A percentile compares a stretch with the other conserved stretches of the same genome.
Conservation (phyloP, 92 coral and sea anemone genomes). For the Bergia puertoricense region DNA sequence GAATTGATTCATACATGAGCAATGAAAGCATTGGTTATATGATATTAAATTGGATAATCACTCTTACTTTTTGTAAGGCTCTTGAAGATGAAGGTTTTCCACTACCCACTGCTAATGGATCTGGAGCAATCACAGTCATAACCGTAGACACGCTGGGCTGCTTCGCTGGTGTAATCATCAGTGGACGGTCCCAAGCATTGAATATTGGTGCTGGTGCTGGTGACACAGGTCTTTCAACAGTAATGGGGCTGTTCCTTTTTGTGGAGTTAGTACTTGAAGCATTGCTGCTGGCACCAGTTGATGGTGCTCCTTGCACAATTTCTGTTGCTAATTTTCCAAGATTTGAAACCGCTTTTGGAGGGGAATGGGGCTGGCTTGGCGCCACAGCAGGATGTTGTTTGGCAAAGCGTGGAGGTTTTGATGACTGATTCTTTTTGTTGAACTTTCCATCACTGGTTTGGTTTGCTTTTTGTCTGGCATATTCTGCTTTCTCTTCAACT, state of each 20-base stretch:
- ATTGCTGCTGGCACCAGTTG: conserved; percentile 66
- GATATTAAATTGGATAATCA: neutral
- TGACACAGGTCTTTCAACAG: conserved; percentile 85
- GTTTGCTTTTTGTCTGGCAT: conserved; percentile 63
- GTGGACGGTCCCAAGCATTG: conserved; percentile 98
- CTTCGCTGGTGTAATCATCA: conserved; percentile 89
- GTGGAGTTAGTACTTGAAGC: conserved; percentile 88
- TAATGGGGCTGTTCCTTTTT: conserved; percentile 84
- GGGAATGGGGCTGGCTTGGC: conserved; percentile 52
- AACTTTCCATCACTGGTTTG: conserved; percentile 55
- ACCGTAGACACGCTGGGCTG: conserved; percentile 69
- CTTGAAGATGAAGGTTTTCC: conserved; percentile 89
- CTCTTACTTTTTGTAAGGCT: conserved; percentile 54
- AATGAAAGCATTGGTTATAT: neutral
- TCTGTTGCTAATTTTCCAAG: conserved; percentile 72
- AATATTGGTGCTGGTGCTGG: conserved; percentile 89
- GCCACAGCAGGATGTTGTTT: conserved; percentile 71
- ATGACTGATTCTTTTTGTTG: conserved; percentile 74
- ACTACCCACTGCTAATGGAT: conserved; percentile 99
- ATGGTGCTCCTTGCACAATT: conserved; percentile 53
- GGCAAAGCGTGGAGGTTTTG: conserved; percentile 93
- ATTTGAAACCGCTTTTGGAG: conserved; percentile 56
- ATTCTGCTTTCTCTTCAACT: conserved; percentile 68
- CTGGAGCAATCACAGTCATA: conserved; percentile 73
- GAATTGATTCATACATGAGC: too few species aligned